Base-by-base conservation (phyloP, 2,888 invertebrate genomes). In the Caenorhabditis wallacei region DNA sequence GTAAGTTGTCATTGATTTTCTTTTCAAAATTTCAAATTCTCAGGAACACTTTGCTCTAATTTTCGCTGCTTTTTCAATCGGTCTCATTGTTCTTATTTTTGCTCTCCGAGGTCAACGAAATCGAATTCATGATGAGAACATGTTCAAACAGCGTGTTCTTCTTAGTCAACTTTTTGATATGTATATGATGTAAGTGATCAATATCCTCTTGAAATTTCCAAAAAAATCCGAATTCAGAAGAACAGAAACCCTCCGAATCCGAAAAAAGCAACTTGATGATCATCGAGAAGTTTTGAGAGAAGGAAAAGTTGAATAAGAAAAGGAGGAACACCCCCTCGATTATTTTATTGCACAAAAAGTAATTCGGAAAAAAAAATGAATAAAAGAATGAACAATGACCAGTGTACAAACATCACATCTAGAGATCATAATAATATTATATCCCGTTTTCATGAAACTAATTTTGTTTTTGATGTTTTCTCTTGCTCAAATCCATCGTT, bases 151-250 rank as follows among this genome's bases (percentile, higher is more conserved):
- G 51, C 46, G 68, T 1, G 20, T 64, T 7, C 70, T 74, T 20
- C 40, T 75, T 26, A 70, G 64, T 40, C 80, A 81, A 46, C 57
- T 75, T 7, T 81, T 63, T 24, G 80, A 81, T 37, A 75, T 75
- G 54, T 75, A 81, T 46, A 54, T 69, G 51, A 51, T 70, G 80
- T 80, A 18, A 69, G 69, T 56, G n/a, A 11, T 30, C 2, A 24
- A 0, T 13, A n/a, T 26, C 24, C 13, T 7, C 24, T 24, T 35
- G 4, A 18, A 13, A 18, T 26, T 7, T 13, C 20, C 30, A 16
- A 7, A 48, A 10, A 59, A 10, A 26, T 61, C 30, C 3, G 13
- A 8, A 61, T 80, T 40, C 54, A 80, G 80, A 48, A 54, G 64
- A 43, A 35, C 56, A 8, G 70, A 69, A 54, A 43, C 68, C 0